phyloP scores from a whole-genome alignment of 2,888 invertebrate genomes.

The Ariolimax columbianus region DNA sequence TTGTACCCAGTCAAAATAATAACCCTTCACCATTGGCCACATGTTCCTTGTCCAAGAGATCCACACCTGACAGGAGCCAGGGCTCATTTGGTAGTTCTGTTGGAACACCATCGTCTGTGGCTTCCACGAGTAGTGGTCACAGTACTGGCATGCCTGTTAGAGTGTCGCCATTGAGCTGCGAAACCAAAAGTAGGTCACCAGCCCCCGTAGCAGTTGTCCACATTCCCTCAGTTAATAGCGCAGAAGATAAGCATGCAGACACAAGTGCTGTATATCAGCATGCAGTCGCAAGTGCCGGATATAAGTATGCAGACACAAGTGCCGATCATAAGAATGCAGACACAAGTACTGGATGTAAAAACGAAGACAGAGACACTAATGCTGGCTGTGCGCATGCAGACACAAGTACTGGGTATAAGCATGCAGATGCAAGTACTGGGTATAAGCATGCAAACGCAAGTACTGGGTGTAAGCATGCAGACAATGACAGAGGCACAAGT shows the following conservation, averaged over 20 bases:
- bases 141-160: not conserved
- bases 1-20: conserved; percentile 62
- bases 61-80: conserved; percentile 37
- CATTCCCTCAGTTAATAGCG: conserved; percentile 46
- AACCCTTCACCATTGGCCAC: conserved; percentile 51
- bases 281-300: too few species aligned
- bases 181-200: not conserved
- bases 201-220: conserved; percentile 24
- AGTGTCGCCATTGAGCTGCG: conserved; percentile 9
- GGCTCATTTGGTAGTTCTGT: conserved; percentile 3
- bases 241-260: conserved; percentile 19
- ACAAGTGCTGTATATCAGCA: too few species aligned
- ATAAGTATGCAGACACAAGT: conserved; percentile 35
- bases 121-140: conserved; percentile 23
- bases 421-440: too few species aligned
- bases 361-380: not conserved
- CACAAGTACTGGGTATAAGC: too few species aligned
- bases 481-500: too few species aligned
- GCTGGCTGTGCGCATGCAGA: too few species aligned
- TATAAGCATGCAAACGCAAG: too few species aligned
- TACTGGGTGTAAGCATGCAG: too few species aligned
- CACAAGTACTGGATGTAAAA: too few species aligned
- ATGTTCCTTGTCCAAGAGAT: conserved; percentile 14
- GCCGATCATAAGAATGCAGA: conserved; percentile 15
- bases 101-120: not conserved